Evolutionary conservation across 2,888 invertebrate genomes (phyloP).

Genomic region (Macrosiphum euphorbiae): DNA sequence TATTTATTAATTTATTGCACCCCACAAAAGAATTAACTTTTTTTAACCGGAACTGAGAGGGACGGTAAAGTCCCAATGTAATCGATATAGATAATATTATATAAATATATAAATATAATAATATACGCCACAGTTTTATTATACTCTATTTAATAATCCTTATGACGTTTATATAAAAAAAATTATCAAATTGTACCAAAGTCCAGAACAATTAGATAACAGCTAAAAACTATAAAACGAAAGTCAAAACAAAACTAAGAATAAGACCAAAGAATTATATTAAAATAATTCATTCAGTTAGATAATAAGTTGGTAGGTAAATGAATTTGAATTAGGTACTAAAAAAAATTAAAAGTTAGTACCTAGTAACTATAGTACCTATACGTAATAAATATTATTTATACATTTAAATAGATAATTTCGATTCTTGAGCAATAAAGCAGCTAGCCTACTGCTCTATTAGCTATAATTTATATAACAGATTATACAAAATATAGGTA

Average conservation of each 20-base stretch:
- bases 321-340: background rate
- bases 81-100: background rate
- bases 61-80: background rate
- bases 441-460: background rate
- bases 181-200: background rate
- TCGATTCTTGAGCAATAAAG: background rate
- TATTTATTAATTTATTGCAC: background rate
- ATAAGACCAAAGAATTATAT: background rate
- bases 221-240: background rate
- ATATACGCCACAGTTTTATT: background rate
- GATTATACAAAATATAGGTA: background rate
- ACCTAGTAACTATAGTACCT: background rate
- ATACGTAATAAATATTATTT: background rate
- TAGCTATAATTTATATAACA: background rate
- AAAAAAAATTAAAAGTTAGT: background rate
- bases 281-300: background rate
- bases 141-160: background rate
- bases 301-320: background rate
- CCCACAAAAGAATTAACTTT: background rate
- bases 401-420: background rate
- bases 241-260: background rate
- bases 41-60: background rate
- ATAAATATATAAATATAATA: background rate
- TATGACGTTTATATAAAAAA: background rate
- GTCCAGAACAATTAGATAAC: background rate